Percentiles rank a stretch among this genome's conserved stretches.
These are phyloP conservation scores for Drosophila ezoana DNA, from an alignment of 2,888 invertebrate genomes.

Conservation along the genomic window DNA sequence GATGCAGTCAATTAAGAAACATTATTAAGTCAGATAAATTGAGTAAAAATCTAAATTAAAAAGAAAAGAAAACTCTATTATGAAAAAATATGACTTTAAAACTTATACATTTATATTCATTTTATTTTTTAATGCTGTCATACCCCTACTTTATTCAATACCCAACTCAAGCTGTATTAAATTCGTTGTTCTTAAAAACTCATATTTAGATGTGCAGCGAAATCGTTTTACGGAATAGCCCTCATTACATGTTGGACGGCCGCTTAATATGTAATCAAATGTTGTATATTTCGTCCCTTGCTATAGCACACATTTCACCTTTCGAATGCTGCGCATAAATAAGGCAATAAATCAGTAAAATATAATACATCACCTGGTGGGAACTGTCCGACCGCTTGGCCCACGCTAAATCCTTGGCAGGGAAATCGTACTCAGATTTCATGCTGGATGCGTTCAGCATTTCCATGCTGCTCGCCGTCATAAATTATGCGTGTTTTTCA, in stretches of 20 bases:
- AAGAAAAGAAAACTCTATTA: no score
- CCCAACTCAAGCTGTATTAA: no score
- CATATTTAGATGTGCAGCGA: background rate
- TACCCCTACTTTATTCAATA: no score
- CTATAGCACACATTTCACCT: conserved; percentile 49
- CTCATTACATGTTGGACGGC: background rate
- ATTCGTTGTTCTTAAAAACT: no score
- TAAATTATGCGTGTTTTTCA: conserved; percentile 70
- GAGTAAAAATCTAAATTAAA: no score
- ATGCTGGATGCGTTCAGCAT: conserved; percentile 54
- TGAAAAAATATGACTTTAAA: no score
- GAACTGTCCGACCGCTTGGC: conserved; percentile 17
- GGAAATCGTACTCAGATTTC: conserved; percentile 43
- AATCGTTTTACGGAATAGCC: background rate
- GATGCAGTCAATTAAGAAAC: no score
- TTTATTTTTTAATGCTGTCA: no score
- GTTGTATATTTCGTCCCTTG: conserved; percentile 20
- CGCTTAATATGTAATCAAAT: conserved; percentile 61
- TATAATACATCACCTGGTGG: conserved; percentile 73
- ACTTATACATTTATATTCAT: no score
- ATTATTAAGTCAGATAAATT: no score
- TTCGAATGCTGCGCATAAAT: conserved; percentile 63
- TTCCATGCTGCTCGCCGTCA: conserved; percentile 37
- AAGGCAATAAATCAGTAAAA: conserved; percentile 75
- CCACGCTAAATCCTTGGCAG: conserved; percentile 12